A percentile compares a stretch with the other conserved stretches of the same genome.
Evolutionary conservation across 2,113 vertebrate genomes (phyloP).

Genomic region (Neofelis nebulosa): DNA sequence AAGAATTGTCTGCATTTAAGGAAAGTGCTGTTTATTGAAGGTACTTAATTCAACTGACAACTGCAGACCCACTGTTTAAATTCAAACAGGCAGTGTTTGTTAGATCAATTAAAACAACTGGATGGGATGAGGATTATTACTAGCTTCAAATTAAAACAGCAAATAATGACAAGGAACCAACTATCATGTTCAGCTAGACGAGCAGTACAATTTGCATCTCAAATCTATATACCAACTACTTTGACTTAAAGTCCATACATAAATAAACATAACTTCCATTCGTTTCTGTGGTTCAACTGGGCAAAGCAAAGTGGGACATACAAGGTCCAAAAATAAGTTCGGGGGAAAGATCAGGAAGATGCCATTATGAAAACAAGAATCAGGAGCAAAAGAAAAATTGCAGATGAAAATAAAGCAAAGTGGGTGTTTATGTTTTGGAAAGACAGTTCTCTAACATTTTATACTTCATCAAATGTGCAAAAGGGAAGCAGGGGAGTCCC

Average conservation of each 20-base stretch:
- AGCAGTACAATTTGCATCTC: neutral
- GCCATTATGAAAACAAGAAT: constrained; percentile 33
- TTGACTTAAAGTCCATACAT: neutral
- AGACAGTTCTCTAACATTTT: neutral
- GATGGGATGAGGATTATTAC: neutral
- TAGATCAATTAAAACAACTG: neutral
- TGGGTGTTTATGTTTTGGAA: neutral
- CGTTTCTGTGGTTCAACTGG: constrained; percentile 16
- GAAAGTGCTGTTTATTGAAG: neutral
- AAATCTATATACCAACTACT: neutral
- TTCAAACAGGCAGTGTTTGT: neutral
- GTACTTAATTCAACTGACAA: neutral
- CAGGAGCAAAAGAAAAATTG: constrained; percentile 31
- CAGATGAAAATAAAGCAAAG: neutral
- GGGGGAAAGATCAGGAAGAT: neutral
- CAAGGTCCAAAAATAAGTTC: neutral
- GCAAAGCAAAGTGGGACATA: neutral
- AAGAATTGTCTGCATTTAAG: neutral
- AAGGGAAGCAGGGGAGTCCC: neutral
- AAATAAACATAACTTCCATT: constrained; percentile 4
- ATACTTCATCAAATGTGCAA: neutral
- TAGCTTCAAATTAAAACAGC: constrained; percentile 13
- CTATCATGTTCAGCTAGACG: neutral
- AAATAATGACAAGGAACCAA: constrained; percentile 18
- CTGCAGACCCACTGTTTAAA: neutral